These are phyloP conservation scores for Talpa occidentalis DNA, from an alignment of 2,113 vertebrate genomes.

Conservation along the genomic window DNA sequence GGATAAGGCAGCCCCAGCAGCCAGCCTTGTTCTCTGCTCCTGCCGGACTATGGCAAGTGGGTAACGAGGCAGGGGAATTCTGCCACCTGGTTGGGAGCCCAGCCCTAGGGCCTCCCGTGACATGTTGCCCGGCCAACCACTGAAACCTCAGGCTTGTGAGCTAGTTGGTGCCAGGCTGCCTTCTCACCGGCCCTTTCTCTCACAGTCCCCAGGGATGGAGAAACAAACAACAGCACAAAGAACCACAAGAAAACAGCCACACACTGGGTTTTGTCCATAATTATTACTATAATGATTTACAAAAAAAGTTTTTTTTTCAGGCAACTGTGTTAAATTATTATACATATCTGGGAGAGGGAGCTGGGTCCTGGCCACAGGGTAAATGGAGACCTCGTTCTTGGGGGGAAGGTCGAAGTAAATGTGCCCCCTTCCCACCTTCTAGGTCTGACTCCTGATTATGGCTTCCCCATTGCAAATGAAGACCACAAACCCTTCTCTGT, in stretches of 20 bases:
- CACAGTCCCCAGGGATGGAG: background rate
- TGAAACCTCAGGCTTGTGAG: background rate
- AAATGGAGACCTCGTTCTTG: background rate
- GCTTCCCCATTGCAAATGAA: conserved; percentile 24
- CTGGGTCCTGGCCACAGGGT: background rate
- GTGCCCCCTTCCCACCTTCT: background rate
- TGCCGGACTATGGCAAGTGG: background rate
- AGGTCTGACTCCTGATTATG: conserved; percentile 37
- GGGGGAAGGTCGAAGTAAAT: background rate
- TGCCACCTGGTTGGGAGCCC: background rate
- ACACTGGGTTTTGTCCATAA: conserved; percentile 76
- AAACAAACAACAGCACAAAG: conserved; percentile 30
- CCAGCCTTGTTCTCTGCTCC: background rate
- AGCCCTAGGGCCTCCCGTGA: background rate
- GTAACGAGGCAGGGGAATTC: background rate
- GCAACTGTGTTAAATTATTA: conserved; percentile 91
- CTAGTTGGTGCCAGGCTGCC: background rate
- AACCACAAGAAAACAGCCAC: conserved; percentile 62
- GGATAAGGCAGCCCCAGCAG: background rate
- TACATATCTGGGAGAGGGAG: conserved; percentile 82
- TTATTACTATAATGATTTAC: conserved; percentile 91
- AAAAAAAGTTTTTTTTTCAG: conserved; percentile 87
- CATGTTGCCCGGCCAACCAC: background rate
- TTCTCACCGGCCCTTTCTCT: background rate
- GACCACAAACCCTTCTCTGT: conserved; percentile 44